Evolutionary conservation across 64 coral and sea anemone species (phyloP), one percentile per base, ranked within the genome.

Genomic region (Pocillopora damicornis): DNA sequence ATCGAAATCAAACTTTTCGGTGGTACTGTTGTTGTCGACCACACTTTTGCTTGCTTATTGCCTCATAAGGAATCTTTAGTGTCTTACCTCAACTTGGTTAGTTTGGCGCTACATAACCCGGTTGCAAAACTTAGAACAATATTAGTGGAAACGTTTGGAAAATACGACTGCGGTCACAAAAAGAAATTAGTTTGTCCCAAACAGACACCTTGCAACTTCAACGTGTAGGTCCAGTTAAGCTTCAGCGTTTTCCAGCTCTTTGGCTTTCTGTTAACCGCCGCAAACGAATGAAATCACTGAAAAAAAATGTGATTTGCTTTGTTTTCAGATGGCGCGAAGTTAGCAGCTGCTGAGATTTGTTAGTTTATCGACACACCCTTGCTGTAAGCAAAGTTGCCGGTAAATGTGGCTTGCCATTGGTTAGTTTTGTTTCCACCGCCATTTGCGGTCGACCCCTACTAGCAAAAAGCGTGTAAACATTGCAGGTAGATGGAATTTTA

Each of bases 401-500:
- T 63, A 36, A 81, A 62, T 35, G 4, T 63, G 23, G 35, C 35
- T 15, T 25, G 37, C 25, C 37, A 85, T 72, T 85, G 81, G 81
- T 58, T 45, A 67, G 2, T 72, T 14, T 9, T 34, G 30, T 18
- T 85, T 72, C 38, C 18, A 9, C 13, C 7, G 13, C 15, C 2
- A 7, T 16, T 81, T 73, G 81, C 57, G 81, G 65, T 73, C 16
- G 20, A 18, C 26, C 38, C 64, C 63, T 11, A 42, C 38, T 58
- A 8, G 63, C 8, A 6, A 20, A 57, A 26, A 68, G 81, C 81
- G 38, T 25, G 81, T 85, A 85, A 85, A 85, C 81, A 85, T 7
- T 14, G 20, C 81, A 85, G 81, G 81, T 85, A 65, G 65, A 20
- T 58, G 4, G 20, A 22, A 9, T 15, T 72, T 20, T 42, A 73